Evolutionary conservation across 1,140 invertebrate species (phyloP), one percentile per base, ranked within the genome.

Genomic region (Potamilus streckersoni): DNA sequence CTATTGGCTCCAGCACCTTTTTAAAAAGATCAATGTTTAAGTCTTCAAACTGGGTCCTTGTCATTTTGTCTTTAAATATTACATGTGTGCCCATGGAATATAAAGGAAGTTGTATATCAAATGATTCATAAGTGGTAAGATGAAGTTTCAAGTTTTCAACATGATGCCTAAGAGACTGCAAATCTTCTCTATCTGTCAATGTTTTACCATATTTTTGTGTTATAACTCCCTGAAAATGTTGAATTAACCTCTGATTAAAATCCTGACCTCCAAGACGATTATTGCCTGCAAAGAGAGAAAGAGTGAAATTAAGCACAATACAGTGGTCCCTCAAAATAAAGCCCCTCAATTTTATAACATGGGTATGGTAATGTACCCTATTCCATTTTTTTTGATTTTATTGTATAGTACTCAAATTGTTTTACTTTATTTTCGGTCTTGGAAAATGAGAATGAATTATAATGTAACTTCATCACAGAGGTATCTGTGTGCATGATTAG

Each of bases 231-330:
- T 85, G 63, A 23, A 91, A 49, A 65, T 90, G 82, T 5, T 85
- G 73, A 49, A 89, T 79, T 19, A 91, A 82, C 59, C 88, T 80
- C 70, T 91, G 86, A 76, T 91, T 91, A 79, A 91, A 91, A 75
- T 91, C 91, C 74, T 91, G 91, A 19, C 91, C 91, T 15, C 91
- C 91, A 13, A 92, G 83, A 56, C 87, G 87, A 78, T 92, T 92
- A 79, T 92, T 92, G 23, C 89, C 88, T 89, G 76, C 14, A 84
- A 82, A 49, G 64, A 71, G 27, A 75, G 69, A 38, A 59, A 49
- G 38, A 49, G 38, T 0, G 6, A 49, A 49, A 49, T 6, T 49
- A 49, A 49, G 11, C 11, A 49, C 38, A 49, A 49, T 49, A 49
- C 38, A 49, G 38, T 49, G 38, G 38, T 49, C 38, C 38, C 38